phyloP scores from a whole-genome alignment of 2,797 vertebrate species.

The Vespertilio murinus region DNA sequence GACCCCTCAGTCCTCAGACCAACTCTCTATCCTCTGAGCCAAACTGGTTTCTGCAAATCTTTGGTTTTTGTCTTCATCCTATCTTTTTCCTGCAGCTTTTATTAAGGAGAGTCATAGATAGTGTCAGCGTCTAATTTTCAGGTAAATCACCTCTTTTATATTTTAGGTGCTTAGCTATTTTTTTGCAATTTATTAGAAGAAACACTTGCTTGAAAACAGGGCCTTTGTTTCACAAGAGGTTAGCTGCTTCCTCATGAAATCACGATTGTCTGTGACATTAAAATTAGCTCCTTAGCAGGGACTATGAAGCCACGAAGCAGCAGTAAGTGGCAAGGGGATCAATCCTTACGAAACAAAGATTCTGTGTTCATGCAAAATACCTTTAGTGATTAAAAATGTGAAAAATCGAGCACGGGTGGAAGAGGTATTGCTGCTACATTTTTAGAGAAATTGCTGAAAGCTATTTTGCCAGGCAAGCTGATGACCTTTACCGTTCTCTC shows the following conservation, averaged over 20 bases:
- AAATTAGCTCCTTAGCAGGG: slow-evolving; percentile 41
- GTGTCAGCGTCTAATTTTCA: not conserved
- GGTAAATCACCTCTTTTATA: slow-evolving; percentile 25
- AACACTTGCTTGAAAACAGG: slow-evolving; percentile 46
- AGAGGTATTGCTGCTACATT: not conserved
- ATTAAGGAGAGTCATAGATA: not conserved
- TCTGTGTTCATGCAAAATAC: slow-evolving; percentile 34
- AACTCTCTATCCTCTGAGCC: no score
- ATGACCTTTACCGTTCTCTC: slow-evolving; percentile 26
- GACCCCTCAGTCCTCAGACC: no score
- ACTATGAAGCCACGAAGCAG: not conserved
- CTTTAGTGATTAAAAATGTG: slow-evolving; percentile 6
- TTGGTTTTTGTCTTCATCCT: not conserved
- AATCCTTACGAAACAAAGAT: slow-evolving; percentile 24
- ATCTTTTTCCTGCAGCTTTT: slow-evolving; percentile 5
- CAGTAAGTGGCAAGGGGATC: not conserved
- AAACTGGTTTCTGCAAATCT: not conserved
- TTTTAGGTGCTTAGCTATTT: slow-evolving; percentile 14
- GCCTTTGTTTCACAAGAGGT: slow-evolving; percentile 28
- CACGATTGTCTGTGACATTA: slow-evolving; percentile 30
- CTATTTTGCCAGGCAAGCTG: not conserved
- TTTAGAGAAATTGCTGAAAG: slow-evolving; percentile 48
- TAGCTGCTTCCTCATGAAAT: slow-evolving; percentile 53
- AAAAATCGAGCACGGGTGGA: not conserved
- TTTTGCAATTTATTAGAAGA: slow-evolving; percentile 41